Percentiles rank a stretch among this genome's conserved stretches.
Evolutionary conservation across 37 sponge, comb jelly and placozoan species (phyloP).

Genomic region (Chondrosia reniformis): DNA sequence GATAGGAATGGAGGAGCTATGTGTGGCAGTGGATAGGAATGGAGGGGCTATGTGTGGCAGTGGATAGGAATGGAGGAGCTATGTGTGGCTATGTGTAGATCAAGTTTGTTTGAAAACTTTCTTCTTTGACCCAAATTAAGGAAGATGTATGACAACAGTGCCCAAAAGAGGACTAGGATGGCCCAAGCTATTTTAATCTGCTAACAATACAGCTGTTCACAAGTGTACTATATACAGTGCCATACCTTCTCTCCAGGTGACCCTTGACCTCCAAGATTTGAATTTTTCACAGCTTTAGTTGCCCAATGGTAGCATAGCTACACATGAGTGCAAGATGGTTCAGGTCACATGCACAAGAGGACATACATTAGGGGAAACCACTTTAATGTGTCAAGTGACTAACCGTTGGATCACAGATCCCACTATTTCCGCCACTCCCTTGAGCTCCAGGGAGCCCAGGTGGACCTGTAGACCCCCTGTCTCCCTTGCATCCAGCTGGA

Average conservation of each 20-base stretch:
- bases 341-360: neutral
- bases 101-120: no score
- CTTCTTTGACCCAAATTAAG: no score
- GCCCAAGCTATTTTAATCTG: no score
- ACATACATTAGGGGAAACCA: neutral
- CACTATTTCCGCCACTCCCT: neutral
- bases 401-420: conserved; percentile 11
- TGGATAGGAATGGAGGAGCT: no score
- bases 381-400: neutral
- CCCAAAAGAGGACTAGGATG: no score
- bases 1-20: no score
- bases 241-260: neutral
- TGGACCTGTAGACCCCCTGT: neutral
- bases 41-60: no score
- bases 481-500: neutral
- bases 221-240: neutral
- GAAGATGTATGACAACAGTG: no score
- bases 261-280: neutral
- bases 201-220: no score
- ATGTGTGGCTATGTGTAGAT: no score
- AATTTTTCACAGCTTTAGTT: neutral
- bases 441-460: neutral
- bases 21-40: no score
- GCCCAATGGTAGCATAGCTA: conserved; percentile 17
- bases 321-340: no score